Percentiles rank a stretch among this genome's conserved stretches.
Evolutionary conservation across 2,888 invertebrate genomes (phyloP).

Genomic region (Helleia helle): DNA sequence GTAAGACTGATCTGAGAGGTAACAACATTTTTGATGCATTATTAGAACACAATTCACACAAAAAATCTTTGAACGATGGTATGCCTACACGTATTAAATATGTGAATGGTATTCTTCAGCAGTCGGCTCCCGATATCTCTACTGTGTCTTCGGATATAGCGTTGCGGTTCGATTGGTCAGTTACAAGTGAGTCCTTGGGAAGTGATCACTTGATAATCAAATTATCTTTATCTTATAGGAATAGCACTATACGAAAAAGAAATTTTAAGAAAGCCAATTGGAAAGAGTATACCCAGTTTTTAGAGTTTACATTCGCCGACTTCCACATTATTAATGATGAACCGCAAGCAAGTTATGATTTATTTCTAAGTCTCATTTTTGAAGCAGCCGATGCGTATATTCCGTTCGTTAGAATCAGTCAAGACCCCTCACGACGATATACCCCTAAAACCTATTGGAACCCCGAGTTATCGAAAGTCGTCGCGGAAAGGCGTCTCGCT

Average conservation of each 20-base stretch:
- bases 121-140: background rate
- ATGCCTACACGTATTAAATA: too few species aligned
- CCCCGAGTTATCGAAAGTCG: too few species aligned
- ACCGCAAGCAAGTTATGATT: background rate
- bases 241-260: background rate
- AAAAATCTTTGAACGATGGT: too few species aligned
- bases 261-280: background rate
- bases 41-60: too few species aligned
- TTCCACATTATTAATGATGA: background rate
- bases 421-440: background rate
- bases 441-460: too few species aligned
- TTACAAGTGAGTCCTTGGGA: background rate
- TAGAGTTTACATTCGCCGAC: background rate
- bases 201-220: slow-evolving; percentile 2
- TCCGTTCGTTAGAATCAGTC: background rate
- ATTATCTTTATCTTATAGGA: background rate
- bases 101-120: background rate
- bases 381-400: background rate
- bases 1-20: too few species aligned
- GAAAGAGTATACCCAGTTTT: background rate
- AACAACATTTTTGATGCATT: too few species aligned
- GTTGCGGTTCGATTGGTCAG: background rate
- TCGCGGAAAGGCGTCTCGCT: too few species aligned
- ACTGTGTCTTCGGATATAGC: background rate
- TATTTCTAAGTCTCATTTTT: slow-evolving; percentile 2